Base-by-base conservation (phyloP, 2,797 vertebrate genomes). In the Simalia tracyae region DNA sequence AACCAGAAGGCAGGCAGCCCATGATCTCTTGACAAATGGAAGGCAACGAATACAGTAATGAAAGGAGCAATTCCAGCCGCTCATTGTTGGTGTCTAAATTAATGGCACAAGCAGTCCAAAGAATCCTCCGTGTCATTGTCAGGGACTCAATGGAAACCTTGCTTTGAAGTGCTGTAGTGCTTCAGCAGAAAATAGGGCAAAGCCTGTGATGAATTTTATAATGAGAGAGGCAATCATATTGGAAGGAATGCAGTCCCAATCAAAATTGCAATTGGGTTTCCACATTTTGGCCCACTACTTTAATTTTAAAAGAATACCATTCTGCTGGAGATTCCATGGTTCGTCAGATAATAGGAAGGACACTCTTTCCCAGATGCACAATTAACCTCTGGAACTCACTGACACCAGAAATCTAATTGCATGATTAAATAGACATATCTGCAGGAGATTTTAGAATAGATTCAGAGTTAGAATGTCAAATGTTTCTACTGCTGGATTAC, bases 1-100 rank as follows among this genome's bases (percentile, higher is more conserved):
- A 94, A 92, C 60, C 24, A 91, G 54, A 17, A 31, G 46, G 50
- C 26, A 56, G 31, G 89, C 28, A 3, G 84, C 42, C 36, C 76
- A 7, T 24, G 50, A 93, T 88, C 36, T 87, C 87, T n/a, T 84
- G 89, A 87, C 8, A 92, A 84, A 92, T 46, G 6, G 59, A 64
- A 88, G 59, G 86, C 46, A 50, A 5, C 0, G 1, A 28, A 7
- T 5, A 3, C 42, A 42, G 42, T 42, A 0, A 14, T 88, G 46
- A 68, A 92, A 93, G 66, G 60, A 88, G 60, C 81, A 50, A 90
- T 59, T 76, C 15, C 2, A 11, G 9, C 4, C 5, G 28, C 42
- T 88, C 42, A 86, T 61, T 87, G 46, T 26, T 84, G 10, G 31
- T 9, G 2, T 61, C 12, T 42, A 87, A 84, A 84, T n/a, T 2